A percentile compares a stretch with the other conserved stretches of the same genome.
phyloP scores from a whole-genome alignment of 2,113 vertebrate genomes.

The Eclectus roratus region DNA sequence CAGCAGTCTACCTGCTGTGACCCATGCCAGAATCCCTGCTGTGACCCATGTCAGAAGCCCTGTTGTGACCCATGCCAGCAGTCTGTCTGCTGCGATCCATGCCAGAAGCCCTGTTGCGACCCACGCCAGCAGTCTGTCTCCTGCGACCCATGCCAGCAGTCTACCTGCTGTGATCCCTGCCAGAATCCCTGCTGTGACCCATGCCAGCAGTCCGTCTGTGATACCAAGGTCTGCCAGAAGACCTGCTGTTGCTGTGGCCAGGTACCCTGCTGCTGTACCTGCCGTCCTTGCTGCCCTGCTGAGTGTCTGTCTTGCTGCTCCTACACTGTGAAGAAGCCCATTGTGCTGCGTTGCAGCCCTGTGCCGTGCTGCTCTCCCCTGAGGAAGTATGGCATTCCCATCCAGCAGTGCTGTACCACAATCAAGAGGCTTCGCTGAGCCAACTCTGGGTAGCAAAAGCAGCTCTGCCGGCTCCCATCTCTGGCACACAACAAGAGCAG shows the following conservation, averaged over 20 bases:
- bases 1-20: not conserved
- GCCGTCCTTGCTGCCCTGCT: not conserved
- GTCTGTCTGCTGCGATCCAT: not conserved
- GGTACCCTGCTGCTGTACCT: not conserved
- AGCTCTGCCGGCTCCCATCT: not conserved
- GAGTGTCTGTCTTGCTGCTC: not conserved
- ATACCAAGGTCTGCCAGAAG: slow-evolving; percentile 17
- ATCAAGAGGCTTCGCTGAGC: slow-evolving; percentile 39
- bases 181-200: not conserved
- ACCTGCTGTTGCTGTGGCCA: not conserved
- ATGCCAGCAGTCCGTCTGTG: not conserved
- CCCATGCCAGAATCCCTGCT: not conserved
- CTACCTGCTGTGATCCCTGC: not conserved
- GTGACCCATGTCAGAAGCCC: not conserved
- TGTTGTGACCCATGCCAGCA: not conserved
- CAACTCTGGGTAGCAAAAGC: rapidly evolving
- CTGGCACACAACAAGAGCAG: not conserved
- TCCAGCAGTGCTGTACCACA: slow-evolving; percentile 33
- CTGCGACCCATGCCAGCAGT: not conserved
- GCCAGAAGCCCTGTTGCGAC: not conserved
- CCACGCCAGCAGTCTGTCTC: not conserved
- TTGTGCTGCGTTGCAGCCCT: not conserved
- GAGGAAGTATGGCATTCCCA: slow-evolving; percentile 9
- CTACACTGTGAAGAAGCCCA: slow-evolving; percentile 17
- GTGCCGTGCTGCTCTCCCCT: not conserved